These are phyloP conservation scores for Copsychus sechellarum DNA, from an alignment of 2,113 vertebrate species.

Conservation along the genomic window DNA sequence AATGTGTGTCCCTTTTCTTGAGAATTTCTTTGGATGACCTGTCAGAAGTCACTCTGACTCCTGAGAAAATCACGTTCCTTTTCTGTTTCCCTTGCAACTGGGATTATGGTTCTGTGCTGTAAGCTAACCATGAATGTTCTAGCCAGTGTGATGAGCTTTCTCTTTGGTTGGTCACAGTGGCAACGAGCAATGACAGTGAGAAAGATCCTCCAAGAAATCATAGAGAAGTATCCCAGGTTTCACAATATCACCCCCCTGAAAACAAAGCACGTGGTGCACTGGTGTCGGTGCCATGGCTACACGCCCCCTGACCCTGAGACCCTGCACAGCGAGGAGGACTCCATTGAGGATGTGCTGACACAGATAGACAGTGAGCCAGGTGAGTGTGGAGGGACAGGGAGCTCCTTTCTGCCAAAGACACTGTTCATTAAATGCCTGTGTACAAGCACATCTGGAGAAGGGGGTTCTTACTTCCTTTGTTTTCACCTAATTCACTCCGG, in stretches of 20 bases:
- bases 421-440: neutral
- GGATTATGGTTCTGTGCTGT: neutral
- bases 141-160: neutral
- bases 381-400: neutral
- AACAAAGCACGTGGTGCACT: constrained; percentile 91
- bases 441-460: neutral
- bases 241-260: constrained; percentile 85
- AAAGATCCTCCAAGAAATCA: constrained; percentile 88
- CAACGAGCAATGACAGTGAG: constrained; percentile 92
- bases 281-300: constrained; percentile 94
- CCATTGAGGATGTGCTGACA: constrained; percentile 93
- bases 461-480: neutral
- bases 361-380: constrained; percentile 97
- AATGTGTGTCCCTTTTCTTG: neutral
- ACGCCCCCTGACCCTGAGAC: constrained; percentile 91
- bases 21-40: neutral
- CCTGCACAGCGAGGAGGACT: constrained; percentile 81
- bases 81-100: neutral
- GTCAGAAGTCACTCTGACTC: neutral
- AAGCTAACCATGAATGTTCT: neutral
- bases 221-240: constrained; percentile 88
- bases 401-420: neutral
- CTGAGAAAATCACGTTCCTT: neutral
- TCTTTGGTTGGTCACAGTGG: constrained; percentile 78
- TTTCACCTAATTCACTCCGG: neutral